Base-by-base conservation (phyloP, 2,797 vertebrate genomes). In the Chelmon rostratus region DNA sequence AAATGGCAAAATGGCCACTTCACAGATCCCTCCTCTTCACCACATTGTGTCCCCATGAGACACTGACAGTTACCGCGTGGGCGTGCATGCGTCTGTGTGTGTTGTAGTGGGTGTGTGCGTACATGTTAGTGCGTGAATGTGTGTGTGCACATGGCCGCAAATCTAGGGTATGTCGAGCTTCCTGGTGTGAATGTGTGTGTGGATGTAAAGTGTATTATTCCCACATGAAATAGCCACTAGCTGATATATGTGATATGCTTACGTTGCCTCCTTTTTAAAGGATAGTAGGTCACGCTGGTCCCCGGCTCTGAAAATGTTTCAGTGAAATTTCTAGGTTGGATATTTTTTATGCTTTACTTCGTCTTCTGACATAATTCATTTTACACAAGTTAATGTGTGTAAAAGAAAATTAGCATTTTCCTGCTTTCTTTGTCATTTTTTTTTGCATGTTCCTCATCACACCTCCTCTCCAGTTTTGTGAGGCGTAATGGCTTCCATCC, bases 1-100 rank as follows among this genome's bases (percentile, higher is more conserved):
- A 90, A 92, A 89, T 76, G 68, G 82, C 72, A 84, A 91, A 89
- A 92, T 91, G 85, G 77, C 76, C 82, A 86, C 67, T 84, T 84
- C 76, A 73, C 75, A 47, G 74, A 81, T 42, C 23, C 15, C 57
- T 58, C 52, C 42, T 1, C 76, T 23, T 44, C 58, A 78, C 68
- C 23, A 57, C 80, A 78, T 42, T 68, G 58, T 86, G 64, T 87
- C 76, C 82, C 81, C 46, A 73, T 52, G 86, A 83, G 73, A 85
- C 44, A 70, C 37, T 52, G 69, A 49, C 78, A 65, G 72, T 71
- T 54, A 62, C n/a, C 59, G 64, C 68, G 50, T 69, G 50, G 62
- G 13, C 6, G 31, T 44, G 25, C n/a, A n/a, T 63, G 19, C 8
- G 4, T 50, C 18, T 71, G 9, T 31, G 61, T 44, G 50, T 49